Evolutionary conservation across 1,140 invertebrate species (phyloP), one percentile per base, ranked within the genome.

Genomic region (Ruditapes philippinarum): DNA sequence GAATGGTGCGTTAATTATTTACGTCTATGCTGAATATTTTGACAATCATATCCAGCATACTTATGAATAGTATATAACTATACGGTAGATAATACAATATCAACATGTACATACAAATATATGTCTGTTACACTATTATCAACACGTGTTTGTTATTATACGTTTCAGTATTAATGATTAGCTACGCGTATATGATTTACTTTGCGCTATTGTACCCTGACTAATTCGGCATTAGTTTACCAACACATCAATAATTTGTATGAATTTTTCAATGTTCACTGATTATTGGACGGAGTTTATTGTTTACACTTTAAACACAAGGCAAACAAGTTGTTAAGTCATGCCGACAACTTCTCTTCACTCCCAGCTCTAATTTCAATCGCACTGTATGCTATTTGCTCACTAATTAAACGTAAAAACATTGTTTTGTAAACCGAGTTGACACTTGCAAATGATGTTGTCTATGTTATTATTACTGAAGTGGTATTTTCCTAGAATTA

Each of bases 1-100:
- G 28, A 33, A 78, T 74, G 70, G 28, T 78, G 28, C 12, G 74
- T 78, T 78, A 78, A 78, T 78, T 51, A 78, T 78, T 28, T 51
- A 40, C 74, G 74, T 54, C 45, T 51, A 78, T 78, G 49, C 45
- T 22, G 74, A 78, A 78, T 51, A 70, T 70, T 70, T 70, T 38
- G 65, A 33, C 42, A 78, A 51, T 51, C 74, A 78, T 51, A 31
- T 25, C 74, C 33, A 28, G 45, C 42, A 51, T 51, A 54, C 74
- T 36, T 36, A 38, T 51, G 36, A 19, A 36, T 22, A 45, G n/a
- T 78, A 51, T 54, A 78, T 78, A 31, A 76, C 42, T 14, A 14
- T 40, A 78, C 42, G 54, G 22, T 33, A 78, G 74, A 12, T 36
- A 4, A 65, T 65, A n/a, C n/a, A 65, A 31, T 78, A 31, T 22